A percentile compares a stretch with the other conserved stretches of the same genome.
These are phyloP conservation scores for Autographa gamma DNA, from an alignment of 2,888 invertebrate genomes.

Conservation along the genomic window DNA sequence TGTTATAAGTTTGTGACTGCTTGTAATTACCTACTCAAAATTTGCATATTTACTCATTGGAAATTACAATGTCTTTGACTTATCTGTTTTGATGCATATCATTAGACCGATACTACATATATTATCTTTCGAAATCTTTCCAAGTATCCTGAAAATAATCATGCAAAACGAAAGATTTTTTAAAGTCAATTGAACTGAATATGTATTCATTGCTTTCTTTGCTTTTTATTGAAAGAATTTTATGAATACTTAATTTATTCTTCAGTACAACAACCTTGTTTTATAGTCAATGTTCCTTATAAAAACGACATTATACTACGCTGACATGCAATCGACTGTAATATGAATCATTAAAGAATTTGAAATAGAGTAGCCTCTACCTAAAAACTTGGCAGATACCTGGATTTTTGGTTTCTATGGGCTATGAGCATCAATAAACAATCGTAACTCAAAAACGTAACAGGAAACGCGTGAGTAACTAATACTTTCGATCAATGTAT, in stretches of 20 bases:
- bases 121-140: neutral
- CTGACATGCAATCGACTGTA: neutral
- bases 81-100: too few relatives aligned
- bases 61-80: conserved; percentile 1
- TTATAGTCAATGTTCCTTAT: conserved; percentile 37
- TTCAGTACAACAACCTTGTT: conserved; percentile 33
- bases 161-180: neutral
- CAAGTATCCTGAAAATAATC: neutral
- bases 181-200: neutral
- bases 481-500: too few relatives aligned
- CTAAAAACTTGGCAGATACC: too few relatives aligned
- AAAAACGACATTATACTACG: conserved; percentile 8
- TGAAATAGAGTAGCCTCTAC: neutral
- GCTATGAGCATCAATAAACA: too few relatives aligned
- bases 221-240: conserved; percentile 21
- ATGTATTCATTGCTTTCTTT: conserved; percentile 14
- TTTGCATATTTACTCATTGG: neutral
- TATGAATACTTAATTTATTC: conserved; percentile 37
- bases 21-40: neutral
- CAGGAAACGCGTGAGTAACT: too few relatives aligned
- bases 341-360: neutral
- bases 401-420: too few relatives aligned
- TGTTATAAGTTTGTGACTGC: too few relatives aligned
- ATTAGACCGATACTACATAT: too few relatives aligned
- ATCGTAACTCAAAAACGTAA: too few relatives aligned